Base-by-base conservation (phyloP, 2,888 invertebrate genomes). In the Spodoptera littoralis region DNA sequence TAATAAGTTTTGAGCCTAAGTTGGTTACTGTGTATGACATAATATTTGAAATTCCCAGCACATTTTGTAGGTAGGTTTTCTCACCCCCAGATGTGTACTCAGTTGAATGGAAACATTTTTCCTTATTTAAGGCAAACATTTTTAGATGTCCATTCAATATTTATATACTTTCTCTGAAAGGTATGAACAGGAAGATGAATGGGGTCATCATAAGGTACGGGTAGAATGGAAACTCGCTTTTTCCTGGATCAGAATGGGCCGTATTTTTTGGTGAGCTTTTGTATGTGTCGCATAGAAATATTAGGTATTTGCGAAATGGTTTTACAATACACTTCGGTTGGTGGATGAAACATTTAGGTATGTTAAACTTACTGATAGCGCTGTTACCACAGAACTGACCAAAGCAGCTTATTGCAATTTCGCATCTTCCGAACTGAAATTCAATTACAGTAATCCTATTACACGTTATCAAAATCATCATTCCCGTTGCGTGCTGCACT, bases 1-100 rank as follows among this genome's bases (percentile, higher is more conserved):
- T 84, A 66, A 77, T 74, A 70, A 74, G 71, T 70, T 74, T 75
- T 70, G 53, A 60, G 52, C 45, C 66, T 24, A 74, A 66, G 50
- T 68, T 59, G 52, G 69, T 53, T 56, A 54, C 56, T 67, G 67
- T 36, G 55, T 53, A 46, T 65, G 69, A 70, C 74, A 60, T 64
- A 59, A 60, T 64, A 59, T 77, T 60, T 64, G 57, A 62, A 36
- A 48, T 58, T 73, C 42, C 49, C 42, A 24, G 45, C 47, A 27
- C 45, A 63, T 58, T 53, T 64, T 63, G 47, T 2, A 30, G n/a
- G 45, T 13, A 47, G 6, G 41, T 49, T 70, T 48, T 22, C 50
- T 45, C 42, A 22, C 13, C 11, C 44, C 12, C 60, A 60, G 42
- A 51, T 73, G 60, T 55, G 42, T 57, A 45, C 55, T 58, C 47